Evolutionary conservation across 35 echinoderm and acorn worm species (phyloP).

Genomic region (Eucidaris tribuloides): DNA sequence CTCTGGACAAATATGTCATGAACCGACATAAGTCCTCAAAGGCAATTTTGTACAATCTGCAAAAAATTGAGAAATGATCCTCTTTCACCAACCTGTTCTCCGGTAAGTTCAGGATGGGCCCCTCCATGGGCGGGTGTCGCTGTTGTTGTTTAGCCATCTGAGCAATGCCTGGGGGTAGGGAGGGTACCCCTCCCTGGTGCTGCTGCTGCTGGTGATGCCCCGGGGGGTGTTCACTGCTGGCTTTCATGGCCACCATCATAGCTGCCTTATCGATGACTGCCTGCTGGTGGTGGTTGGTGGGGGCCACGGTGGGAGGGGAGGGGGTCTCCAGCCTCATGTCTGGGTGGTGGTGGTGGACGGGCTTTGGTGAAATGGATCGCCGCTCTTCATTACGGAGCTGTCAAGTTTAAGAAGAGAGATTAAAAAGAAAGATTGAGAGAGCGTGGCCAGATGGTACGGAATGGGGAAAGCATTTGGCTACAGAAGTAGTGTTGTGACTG

Average conservation of each 20-base stretch:
- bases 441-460: no score
- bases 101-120: conserved; percentile 14
- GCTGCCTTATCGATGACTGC: not conserved
- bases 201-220: not conserved
- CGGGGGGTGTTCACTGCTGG: conserved; percentile 9
- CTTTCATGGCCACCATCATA: conserved; percentile 8
- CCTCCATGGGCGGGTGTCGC: not conserved
- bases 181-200: not conserved
- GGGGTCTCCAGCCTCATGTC: not conserved
- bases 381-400: conserved; percentile 12
- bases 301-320: not conserved
- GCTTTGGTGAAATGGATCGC: conserved; percentile 23
- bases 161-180: not conserved
- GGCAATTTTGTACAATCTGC: no score
- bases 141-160: not conserved
- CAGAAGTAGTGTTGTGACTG: no score
- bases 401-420: no score
- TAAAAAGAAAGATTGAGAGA: no score
- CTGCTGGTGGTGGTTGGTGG: not conserved
- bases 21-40: no score
- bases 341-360: conserved; percentile 6
- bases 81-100: conserved; percentile 4
- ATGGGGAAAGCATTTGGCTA: no score
- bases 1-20: no score
- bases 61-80: no score